Evolutionary conservation across 1,140 invertebrate genomes (phyloP), one percentile per base, ranked within the genome.

Genomic region (Ips nitidus): DNA sequence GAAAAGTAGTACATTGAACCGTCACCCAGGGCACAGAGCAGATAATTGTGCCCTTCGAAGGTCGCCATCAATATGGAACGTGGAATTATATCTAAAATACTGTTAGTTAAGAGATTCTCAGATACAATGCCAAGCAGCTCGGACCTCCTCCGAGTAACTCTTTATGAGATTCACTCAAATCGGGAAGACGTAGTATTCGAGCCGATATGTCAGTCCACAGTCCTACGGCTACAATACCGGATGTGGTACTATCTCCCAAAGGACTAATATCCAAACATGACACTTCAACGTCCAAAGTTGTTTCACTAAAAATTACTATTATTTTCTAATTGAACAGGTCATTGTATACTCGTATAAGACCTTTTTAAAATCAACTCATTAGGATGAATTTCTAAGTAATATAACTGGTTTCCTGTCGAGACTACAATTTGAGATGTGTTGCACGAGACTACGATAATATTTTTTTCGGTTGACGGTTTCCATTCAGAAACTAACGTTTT

Each of bases 151-250:
- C 91, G 1, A 98, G 82, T 78, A 90, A 88, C 83, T 98, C 95
- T 66, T 91, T 93, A 76, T 91, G 90, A 66, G 92, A 84, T 76
- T 91, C 90, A 70, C 89, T 86, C 36, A 98, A 84, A 52, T 86
- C 83, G 0, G 95, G 94, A 56, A 98, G 76, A 2, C 86, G 85
- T 6, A 98, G 83, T 47, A 98, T 88, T 36, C 93, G 83, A 38
- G 95, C 93, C 0, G 95, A 97, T 73, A 98, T 98, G 76, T 99
- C 96, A 5, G 94, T 98, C 98, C 98, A 99, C 36, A 99, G 84
- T 0, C 97, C 98, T 45, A 98, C 93, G 36, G 94, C 94, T 45
- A 94, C 91, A 7, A 98, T 83, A 45, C 90, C 87, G 0, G 92
- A 87, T 61, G 87, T 86, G 0, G 77, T 86, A 1, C 80, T 78